Evolutionary conservation across 2,888 invertebrate species (phyloP).

Genomic region (Cryptocheilus praepositus): DNA sequence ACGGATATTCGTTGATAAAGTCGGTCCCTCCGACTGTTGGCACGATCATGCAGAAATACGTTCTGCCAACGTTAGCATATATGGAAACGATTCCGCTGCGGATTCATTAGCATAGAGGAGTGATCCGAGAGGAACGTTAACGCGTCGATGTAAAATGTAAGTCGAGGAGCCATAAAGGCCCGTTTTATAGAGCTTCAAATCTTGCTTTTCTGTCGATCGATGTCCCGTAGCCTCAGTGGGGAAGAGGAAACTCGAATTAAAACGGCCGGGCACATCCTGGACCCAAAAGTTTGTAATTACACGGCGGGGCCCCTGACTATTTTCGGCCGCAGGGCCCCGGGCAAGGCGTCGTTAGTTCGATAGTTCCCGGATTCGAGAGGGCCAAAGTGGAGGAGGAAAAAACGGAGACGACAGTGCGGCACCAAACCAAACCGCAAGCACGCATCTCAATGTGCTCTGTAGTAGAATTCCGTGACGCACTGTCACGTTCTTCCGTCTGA

Average conservation of each 20-base stretch:
- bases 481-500: not conserved
- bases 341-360: constrained; percentile 49
- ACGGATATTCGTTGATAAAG: too few species aligned
- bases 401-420: constrained; percentile 31
- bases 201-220: constrained; percentile 18
- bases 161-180: too few species aligned
- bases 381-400: constrained; percentile 18
- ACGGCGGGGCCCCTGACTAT: constrained; percentile 44
- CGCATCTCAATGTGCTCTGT: constrained; percentile 32
- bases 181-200: too few species aligned
- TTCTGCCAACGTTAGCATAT: too few species aligned
- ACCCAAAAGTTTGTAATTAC: constrained; percentile 39
- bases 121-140: not conserved
- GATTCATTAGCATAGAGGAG: constrained; percentile 1
- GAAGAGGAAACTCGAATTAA: constrained; percentile 30
- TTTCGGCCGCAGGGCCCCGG: constrained; percentile 46
- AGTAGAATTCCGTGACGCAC: constrained; percentile 26
- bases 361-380: constrained; percentile 44
- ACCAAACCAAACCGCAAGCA: constrained; percentile 31
- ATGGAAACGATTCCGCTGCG: too few species aligned
- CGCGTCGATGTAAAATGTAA: too few species aligned
- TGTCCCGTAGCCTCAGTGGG: not conserved
- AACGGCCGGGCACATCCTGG: constrained; percentile 37
- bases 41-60: too few species aligned
- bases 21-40: too few species aligned